phyloP scores from a whole-genome alignment of 1,140 invertebrate species.

The Drosophila erecta region DNA sequence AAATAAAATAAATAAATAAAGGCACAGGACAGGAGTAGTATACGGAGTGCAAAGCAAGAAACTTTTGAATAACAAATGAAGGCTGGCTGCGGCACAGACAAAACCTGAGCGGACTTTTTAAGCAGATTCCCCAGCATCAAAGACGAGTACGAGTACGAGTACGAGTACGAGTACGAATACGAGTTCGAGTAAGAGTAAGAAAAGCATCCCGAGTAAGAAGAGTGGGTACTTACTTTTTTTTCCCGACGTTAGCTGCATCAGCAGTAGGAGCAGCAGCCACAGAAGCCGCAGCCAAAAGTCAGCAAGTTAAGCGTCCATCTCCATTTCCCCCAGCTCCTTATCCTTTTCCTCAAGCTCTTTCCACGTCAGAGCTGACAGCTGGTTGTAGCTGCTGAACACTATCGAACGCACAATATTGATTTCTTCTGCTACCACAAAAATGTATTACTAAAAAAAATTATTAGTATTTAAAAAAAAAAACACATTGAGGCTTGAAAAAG shows the following conservation, averaged over 20 bases:
- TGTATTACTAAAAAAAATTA: no score
- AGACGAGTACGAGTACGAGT: background rate
- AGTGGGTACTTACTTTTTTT: slow-evolving; percentile 21
- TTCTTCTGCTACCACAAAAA: no score
- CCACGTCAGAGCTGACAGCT: slow-evolving; percentile 10
- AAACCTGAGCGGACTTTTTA: slow-evolving; percentile 80
- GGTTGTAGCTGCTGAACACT: background rate
- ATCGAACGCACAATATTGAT: no score
- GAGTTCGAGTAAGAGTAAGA: slow-evolving; percentile 5
- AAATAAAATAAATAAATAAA: slow-evolving; percentile 56
- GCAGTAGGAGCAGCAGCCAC: slow-evolving; percentile 39
- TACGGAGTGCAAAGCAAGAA: slow-evolving; percentile 57
- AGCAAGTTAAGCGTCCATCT: slow-evolving; percentile 72
- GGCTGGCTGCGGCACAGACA: slow-evolving; percentile 60
- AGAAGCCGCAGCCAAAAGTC: slow-evolving; percentile 75
- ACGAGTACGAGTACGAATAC: no score
- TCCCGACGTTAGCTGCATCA: slow-evolving; percentile 44
- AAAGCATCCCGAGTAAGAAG: slow-evolving; percentile 3
- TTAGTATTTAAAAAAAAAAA: no score
- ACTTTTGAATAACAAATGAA: slow-evolving; percentile 83
- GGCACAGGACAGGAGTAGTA: slow-evolving; percentile 3
- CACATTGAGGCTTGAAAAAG: no score
- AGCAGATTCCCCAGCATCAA: slow-evolving; percentile 49
- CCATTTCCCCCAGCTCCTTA: slow-evolving; percentile 9
- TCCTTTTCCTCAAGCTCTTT: slow-evolving; percentile 9